A percentile compares a stretch with the other conserved stretches of the same genome.
phyloP scores from a whole-genome alignment of 2,797 vertebrate genomes.

The Myotis myotis region DNA sequence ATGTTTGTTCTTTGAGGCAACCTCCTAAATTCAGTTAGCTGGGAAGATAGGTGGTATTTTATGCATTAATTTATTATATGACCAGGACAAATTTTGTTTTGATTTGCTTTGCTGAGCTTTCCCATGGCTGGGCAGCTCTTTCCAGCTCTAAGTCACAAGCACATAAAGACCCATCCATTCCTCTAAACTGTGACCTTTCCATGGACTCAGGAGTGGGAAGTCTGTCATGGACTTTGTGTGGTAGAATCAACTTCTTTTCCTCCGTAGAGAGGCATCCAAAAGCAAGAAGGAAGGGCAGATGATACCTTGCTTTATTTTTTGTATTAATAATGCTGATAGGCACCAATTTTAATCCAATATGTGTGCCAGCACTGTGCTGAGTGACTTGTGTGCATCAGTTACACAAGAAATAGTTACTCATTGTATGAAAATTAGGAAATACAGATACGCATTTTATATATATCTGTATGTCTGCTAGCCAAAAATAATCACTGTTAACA shows the following conservation, averaged over 20 bases:
- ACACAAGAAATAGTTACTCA: background rate
- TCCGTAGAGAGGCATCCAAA: background rate
- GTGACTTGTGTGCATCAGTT: background rate
- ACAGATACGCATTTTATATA: background rate
- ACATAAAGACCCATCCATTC: background rate
- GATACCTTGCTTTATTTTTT: slow-evolving; percentile 2
- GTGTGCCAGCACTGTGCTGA: background rate
- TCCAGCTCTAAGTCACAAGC: background rate
- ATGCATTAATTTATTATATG: background rate
- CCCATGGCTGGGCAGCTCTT: slow-evolving; percentile 36
- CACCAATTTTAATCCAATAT: background rate
- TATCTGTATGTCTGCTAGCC: background rate
- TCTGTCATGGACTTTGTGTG: background rate
- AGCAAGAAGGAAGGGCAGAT: background rate
- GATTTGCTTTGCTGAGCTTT: slow-evolving; percentile 20
- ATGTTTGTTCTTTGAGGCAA: slow-evolving; percentile 58
- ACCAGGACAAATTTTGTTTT: slow-evolving; percentile 14
- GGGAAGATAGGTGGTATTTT: slow-evolving; percentile 46
- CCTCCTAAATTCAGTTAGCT: slow-evolving; percentile 43
- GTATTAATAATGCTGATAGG: background rate
- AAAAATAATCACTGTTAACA: slow-evolving; percentile 7
- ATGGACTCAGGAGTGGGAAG: background rate
- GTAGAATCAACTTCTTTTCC: slow-evolving; percentile 16
- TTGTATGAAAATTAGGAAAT: background rate
- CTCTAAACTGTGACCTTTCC: background rate